These are phyloP conservation scores for Tamias sibiricus DNA, from an alignment of 2,113 vertebrate genomes.

Conservation along the genomic window DNA sequence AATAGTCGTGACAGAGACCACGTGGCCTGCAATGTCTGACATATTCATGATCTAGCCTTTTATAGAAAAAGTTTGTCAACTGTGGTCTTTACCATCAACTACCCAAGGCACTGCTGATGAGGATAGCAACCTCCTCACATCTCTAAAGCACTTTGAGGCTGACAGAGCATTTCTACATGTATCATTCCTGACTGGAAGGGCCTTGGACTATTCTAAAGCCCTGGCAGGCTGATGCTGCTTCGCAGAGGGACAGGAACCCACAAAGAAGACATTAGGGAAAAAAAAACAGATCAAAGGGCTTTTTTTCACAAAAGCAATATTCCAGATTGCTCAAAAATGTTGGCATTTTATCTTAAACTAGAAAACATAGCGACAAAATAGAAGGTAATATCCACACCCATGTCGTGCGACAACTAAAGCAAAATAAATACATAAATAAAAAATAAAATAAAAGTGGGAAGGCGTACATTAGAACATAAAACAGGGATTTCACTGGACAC, in stretches of 20 bases:
- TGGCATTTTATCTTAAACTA: not conserved
- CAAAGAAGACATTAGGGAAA: not conserved
- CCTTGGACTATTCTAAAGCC: too few relatives aligned
- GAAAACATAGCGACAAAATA: not conserved
- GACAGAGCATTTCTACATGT: not conserved
- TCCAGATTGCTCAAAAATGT: not conserved
- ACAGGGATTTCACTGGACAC: too few relatives aligned
- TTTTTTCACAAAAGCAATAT: constrained; percentile 8
- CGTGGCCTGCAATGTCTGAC: not conserved
- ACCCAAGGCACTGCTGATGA: not conserved
- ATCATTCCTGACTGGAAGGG: not conserved
- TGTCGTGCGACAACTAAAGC: not conserved
- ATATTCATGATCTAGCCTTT: not conserved
- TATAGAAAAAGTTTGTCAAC: not conserved
- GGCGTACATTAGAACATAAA: too few relatives aligned
- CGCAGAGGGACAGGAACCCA: not conserved
- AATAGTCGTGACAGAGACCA: not conserved
- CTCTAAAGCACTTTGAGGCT: not conserved
- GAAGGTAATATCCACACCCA: not conserved
- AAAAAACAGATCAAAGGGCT: not conserved
- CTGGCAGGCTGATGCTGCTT: not conserved
- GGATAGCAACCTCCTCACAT: not conserved
- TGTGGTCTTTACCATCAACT: not conserved
- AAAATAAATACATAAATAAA: not conserved
- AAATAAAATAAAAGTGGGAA: too few relatives aligned